A percentile compares a stretch with the other conserved stretches of the same genome.
Evolutionary conservation across 2,113 vertebrate species (phyloP).

Genomic region (Albula goreensis): DNA sequence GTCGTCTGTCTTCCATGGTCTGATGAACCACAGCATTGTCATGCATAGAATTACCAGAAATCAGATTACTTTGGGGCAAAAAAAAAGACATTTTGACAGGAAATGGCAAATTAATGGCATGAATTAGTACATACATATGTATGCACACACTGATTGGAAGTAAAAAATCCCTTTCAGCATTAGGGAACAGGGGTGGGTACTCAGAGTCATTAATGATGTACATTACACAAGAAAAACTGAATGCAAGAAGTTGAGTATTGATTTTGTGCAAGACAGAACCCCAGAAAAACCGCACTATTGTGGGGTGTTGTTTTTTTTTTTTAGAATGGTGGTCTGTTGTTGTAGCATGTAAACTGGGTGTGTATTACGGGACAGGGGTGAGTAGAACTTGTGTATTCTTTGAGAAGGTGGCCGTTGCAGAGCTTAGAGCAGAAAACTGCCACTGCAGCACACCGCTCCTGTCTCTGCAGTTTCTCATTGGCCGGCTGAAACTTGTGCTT

Average conservation of each 20-base stretch:
- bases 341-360: neutral
- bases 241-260: neutral
- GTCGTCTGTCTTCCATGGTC: neutral
- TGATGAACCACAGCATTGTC: neutral
- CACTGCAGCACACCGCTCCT: neutral
- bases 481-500: neutral
- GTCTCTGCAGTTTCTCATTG: neutral
- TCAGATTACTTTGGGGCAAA: neutral
- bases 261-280: neutral
- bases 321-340: constrained; percentile 20
- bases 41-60: constrained; percentile 7
- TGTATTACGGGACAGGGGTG: neutral
- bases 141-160: neutral
- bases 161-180: neutral
- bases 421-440: neutral
- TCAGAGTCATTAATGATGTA: neutral
- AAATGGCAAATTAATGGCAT: neutral
- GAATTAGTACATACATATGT: neutral
- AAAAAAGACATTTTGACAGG: neutral
- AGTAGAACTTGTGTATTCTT: neutral
- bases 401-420: neutral
- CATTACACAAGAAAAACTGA: neutral
- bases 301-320: neutral
- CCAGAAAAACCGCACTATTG: neutral
- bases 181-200: neutral